Conservation (phyloP, 2,888 invertebrate species). For the Neoascia interrupta region DNA sequence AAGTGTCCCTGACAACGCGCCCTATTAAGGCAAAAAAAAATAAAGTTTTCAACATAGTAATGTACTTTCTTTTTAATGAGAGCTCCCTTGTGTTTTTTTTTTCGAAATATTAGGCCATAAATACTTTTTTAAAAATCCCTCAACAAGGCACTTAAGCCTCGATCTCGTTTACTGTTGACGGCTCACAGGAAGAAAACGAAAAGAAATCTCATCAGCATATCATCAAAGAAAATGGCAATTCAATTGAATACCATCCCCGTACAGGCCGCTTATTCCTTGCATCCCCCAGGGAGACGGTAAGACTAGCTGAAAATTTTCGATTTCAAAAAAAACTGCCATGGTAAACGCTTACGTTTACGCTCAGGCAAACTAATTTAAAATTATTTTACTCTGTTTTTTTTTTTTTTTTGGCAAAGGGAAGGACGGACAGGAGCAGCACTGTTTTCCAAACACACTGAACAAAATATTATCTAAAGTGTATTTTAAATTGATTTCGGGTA, state of each 20-base stretch:
- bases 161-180: conserved; percentile 27
- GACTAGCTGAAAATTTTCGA: conserved; percentile 30
- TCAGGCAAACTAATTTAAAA: conserved; percentile 56
- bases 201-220: conserved; percentile 61
- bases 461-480: conserved; percentile 49
- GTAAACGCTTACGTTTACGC: conserved; percentile 32
- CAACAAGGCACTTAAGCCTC: conserved; percentile 35
- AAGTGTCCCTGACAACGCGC: too few species aligned
- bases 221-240: conserved; percentile 65
- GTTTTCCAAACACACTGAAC: not conserved
- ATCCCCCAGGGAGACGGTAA: not conserved
- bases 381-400: conserved; percentile 49
- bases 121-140: too few species aligned
- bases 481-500: conserved; percentile 61
- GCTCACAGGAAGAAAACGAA: not conserved
- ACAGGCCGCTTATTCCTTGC: not conserved
- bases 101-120: too few species aligned
- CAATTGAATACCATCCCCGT: conserved; percentile 43
- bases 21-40: too few species aligned
- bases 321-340: conserved; percentile 32
- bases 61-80: conserved; percentile 8
- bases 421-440: not conserved
- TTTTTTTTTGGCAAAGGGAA: too few species aligned
- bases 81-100: conserved; percentile 8
- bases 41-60: conserved; percentile 17